Evolutionary conservation across 2,113 vertebrate species (phyloP).

Genomic region (Callipepla squamata): DNA sequence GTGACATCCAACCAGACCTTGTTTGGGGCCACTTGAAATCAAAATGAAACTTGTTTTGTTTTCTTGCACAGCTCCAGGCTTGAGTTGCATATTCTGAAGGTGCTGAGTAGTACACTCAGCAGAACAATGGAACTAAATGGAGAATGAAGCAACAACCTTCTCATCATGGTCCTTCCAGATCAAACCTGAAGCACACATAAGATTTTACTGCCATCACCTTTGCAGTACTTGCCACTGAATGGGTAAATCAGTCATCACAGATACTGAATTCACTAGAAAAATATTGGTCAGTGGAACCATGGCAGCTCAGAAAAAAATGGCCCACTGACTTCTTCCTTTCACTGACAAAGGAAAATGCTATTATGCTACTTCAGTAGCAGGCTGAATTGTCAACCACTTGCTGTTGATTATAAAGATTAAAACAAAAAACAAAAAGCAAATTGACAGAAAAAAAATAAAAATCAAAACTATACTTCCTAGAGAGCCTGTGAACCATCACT

Average conservation of each 20-base stretch:
- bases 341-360: constrained; percentile 7
- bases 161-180: background rate
- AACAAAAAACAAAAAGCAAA: background rate
- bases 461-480: background rate
- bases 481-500: background rate
- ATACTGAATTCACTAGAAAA: background rate
- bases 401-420: background rate
- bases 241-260: background rate
- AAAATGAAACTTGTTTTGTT: background rate
- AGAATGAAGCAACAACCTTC: background rate
- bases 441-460: background rate
- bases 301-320: background rate
- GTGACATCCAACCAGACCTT: background rate
- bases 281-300: background rate
- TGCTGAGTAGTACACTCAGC: background rate
- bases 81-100: background rate
- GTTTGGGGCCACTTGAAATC: background rate
- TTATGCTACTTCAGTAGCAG: background rate
- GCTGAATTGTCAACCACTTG: background rate
- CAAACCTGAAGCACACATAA: background rate
- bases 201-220: background rate
- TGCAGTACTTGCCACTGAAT: background rate
- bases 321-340: constrained; percentile 17
- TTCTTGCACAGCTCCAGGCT: background rate
- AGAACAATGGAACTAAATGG: background rate